Evolutionary conservation across 23 tunicate species (phyloP).

Genomic region (Trididemnum nubilum): DNA sequence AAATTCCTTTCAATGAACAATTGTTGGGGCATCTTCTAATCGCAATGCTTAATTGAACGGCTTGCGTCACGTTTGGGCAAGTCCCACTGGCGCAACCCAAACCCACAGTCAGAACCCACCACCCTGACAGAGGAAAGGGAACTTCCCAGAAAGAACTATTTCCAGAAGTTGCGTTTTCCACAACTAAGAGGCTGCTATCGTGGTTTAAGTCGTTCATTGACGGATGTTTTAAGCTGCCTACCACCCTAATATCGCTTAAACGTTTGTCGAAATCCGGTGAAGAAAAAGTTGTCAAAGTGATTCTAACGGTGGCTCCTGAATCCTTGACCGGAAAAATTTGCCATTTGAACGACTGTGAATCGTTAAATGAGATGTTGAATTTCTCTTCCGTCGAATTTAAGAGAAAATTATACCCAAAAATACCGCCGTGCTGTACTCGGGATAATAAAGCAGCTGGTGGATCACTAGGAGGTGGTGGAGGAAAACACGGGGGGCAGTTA

Average conservation of each 20-base stretch:
- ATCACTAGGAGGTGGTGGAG: not conserved
- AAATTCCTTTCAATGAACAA: not conserved
- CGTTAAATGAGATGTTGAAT: not conserved
- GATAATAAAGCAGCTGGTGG: not conserved
- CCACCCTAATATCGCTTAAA: not conserved
- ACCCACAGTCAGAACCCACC: not conserved
- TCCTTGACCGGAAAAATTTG: not conserved
- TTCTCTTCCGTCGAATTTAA: not conserved
- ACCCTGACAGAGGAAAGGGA: not conserved
- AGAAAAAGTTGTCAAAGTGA: not conserved
- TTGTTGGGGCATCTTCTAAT: not conserved
- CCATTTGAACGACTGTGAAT: not conserved
- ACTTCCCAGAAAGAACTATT: not conserved
- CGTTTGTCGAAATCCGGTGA: not conserved
- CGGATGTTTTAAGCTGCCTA: not conserved
- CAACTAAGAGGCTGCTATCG: not conserved
- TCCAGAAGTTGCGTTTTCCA: not conserved
- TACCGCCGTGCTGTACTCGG: not conserved
- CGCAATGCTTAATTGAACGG: not conserved
- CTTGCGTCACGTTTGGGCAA: not conserved
- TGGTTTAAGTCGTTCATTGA: not conserved
- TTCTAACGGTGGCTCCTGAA: not conserved
- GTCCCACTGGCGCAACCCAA: not conserved
- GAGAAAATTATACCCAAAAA: no score
- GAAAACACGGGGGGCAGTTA: not conserved